Percentiles rank a stretch among this genome's conserved stretches.
phyloP scores from a whole-genome alignment of 1,140 invertebrate genomes.

The Phymorhynchus buccinoides region DNA sequence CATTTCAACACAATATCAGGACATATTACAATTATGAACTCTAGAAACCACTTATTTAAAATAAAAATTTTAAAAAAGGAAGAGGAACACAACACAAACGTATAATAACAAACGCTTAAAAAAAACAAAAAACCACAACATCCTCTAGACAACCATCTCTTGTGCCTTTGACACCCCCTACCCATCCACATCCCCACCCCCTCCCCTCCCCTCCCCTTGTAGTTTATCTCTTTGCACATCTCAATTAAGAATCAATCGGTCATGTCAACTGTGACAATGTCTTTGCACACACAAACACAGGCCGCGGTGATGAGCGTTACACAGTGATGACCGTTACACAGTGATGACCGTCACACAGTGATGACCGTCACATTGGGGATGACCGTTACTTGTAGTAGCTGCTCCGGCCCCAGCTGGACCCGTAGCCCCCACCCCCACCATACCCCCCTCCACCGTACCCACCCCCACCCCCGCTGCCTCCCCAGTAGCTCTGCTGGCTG shows the following conservation, averaged over 20 bases:
- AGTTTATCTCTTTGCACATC: background rate
- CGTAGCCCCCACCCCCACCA: constrained; percentile 33
- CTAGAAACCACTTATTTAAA: too few relatives aligned
- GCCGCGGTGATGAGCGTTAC: too few relatives aligned
- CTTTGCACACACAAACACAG: too few relatives aligned
- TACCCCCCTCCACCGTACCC: background rate
- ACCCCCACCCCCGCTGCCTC: constrained; percentile 21
- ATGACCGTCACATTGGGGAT: too few relatives aligned
- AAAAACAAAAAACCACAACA: background rate
- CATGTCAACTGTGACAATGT: background rate
- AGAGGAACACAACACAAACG: background rate
- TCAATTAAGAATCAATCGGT: background rate
- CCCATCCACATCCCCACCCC: too few relatives aligned
- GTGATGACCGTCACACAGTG: too few relatives aligned
- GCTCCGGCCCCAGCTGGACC: constrained; percentile 33
- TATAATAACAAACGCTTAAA: background rate
- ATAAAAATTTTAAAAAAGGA: background rate
- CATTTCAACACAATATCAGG: too few relatives aligned
- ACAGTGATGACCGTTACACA: too few relatives aligned
- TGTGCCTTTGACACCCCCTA: background rate
- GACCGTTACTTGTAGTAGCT: constrained; percentile 32
- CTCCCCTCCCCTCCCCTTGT: too few relatives aligned
- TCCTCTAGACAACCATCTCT: background rate
- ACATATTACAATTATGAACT: too few relatives aligned
- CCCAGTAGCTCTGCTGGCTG: constrained; percentile 32